These are phyloP conservation scores for Protodeltote pygarga DNA, from an alignment of 2,888 invertebrate species.

Conservation along the genomic window DNA sequence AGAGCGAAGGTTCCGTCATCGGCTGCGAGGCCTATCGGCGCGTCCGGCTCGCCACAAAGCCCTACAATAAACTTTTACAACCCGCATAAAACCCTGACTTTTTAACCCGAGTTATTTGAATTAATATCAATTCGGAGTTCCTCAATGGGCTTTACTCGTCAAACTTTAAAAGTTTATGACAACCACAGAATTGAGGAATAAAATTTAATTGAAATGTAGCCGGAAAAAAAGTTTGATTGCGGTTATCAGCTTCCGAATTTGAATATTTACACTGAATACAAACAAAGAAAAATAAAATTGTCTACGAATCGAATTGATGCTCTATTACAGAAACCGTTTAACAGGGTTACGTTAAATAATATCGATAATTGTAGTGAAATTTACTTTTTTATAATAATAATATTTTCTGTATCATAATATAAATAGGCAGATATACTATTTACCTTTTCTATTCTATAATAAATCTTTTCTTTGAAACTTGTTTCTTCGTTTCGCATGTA, in stretches of 20 bases:
- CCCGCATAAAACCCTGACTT: conserved; percentile 86
- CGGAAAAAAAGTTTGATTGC: conserved; percentile 82
- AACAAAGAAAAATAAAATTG: conserved; percentile 32
- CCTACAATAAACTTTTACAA: conserved; percentile 86
- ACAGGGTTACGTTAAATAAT: background rate
- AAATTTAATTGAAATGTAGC: conserved; percentile 87
- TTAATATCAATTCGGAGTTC: conserved; percentile 87
- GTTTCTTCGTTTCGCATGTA: conserved; percentile 2
- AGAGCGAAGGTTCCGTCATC: conserved; percentile 73
- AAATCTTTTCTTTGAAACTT: conserved; percentile 24
- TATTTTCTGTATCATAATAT: too few relatives aligned
- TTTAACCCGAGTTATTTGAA: conserved; percentile 87
- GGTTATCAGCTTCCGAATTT: conserved; percentile 86
- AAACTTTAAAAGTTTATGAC: conserved; percentile 86
- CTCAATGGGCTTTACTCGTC: conserved; percentile 87
- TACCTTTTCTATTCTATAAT: too few relatives aligned
- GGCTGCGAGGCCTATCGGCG: conserved; percentile 77
- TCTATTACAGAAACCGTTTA: conserved; percentile 1
- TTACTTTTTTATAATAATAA: too few relatives aligned
- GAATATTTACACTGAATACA: conserved; percentile 83
- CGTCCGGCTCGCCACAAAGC: conserved; percentile 85
- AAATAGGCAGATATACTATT: too few relatives aligned
- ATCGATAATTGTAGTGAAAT: background rate
- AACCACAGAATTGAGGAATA: conserved; percentile 84
- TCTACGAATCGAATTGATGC: conserved; percentile 8